Percentiles rank a stretch among this genome's conserved stretches.
phyloP scores from a whole-genome alignment of 2,113 vertebrate species.

The Tapirus terrestris region DNA sequence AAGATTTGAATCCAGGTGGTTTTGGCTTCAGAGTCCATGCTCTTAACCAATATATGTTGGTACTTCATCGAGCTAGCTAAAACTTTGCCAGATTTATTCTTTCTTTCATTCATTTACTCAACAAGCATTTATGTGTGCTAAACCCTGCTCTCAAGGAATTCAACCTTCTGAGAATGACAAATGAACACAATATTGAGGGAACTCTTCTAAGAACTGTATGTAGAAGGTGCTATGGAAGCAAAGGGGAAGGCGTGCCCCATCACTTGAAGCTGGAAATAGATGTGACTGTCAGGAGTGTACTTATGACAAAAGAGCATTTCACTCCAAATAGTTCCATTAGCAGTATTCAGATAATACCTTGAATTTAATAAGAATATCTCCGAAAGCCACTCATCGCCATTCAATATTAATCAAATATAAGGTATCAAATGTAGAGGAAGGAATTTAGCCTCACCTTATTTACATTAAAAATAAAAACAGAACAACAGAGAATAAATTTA shows the following conservation, averaged over 20 bases:
- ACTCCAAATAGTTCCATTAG: background rate
- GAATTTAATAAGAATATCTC: background rate
- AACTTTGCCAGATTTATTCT: background rate
- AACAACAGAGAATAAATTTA: background rate
- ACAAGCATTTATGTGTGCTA: background rate
- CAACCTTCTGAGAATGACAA: background rate
- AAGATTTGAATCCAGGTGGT: background rate
- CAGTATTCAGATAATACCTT: background rate
- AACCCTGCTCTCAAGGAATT: background rate
- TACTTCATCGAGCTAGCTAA: background rate
- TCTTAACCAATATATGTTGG: background rate
- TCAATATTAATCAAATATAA: background rate
- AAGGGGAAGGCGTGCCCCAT: background rate
- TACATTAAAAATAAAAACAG: slow-evolving; percentile 1
- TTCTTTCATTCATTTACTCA: background rate
- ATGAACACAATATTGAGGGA: background rate
- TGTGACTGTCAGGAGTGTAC: background rate
- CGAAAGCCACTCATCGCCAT: background rate
- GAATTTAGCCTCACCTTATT: background rate
- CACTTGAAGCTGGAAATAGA: background rate
- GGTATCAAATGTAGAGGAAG: background rate
- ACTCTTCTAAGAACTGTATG: background rate
- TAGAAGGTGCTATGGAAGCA: too few species aligned
- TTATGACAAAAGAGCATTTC: background rate
- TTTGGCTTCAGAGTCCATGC: background rate